Base-by-base conservation (phyloP, 2,888 invertebrate genomes). In the Linnaemya tessellans region DNA sequence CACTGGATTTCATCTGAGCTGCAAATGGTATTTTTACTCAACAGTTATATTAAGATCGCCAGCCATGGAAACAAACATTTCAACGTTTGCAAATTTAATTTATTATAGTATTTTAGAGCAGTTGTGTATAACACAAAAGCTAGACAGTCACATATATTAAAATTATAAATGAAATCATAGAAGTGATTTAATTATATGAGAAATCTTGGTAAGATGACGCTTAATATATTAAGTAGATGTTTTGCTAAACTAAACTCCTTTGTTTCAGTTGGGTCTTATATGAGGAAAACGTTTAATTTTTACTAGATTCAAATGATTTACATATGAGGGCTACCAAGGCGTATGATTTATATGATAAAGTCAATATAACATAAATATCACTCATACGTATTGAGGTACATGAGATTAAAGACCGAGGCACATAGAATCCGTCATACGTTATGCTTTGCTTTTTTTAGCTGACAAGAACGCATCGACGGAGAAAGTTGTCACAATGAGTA, bases 61-160 rank as follows among this genome's bases (percentile, higher is more conserved):
- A 80, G 43, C 65, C 56, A 73, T 13, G 65, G 62, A 30, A 62
- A 71, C 15, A n/a, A 46, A 65, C 49, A 56, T 62, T 62, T 78
- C 20, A 60, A 41, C 38, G 68, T 64, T 65, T 65, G 2, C 46
- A 46, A 73, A 56, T 80, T 64, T 49, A 73, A 80, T 80, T 73
- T 73, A 80, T 80, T 71, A 80, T 71, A 64, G 65, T 56, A 71
- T 70, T 79, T 62, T 38, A 70, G 51, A 68, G 41, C 35, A 64
- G 25, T 25, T 15, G 8, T 30, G 9, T 13, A 77, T 13, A 49
- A 30, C 35, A 49, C 15, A 56, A 18, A 8, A 11, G 20, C 20
- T 15, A 51, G 20, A 60, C 41, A 18, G 20, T 43, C 11, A 30
- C 41, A 41, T 41, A 41, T 78, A 51, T 62, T 35, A 4, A 51